A percentile compares a stretch with the other conserved stretches of the same genome.
Evolutionary conservation across 64 coral and sea anemone species (phyloP).

Genomic region (Montipora efflorescens): DNA sequence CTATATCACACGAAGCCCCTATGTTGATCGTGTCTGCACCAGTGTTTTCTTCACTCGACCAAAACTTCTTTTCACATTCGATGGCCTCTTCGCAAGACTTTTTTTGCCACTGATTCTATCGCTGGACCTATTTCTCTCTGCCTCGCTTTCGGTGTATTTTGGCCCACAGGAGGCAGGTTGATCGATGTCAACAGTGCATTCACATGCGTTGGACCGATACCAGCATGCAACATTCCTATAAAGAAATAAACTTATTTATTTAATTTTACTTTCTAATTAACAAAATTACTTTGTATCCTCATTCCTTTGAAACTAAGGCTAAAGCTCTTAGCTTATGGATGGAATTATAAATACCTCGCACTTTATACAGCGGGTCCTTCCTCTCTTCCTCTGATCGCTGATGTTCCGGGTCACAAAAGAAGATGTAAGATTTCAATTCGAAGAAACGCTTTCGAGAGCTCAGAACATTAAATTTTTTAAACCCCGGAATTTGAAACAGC

Average conservation of each 20-base stretch:
- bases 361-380: constrained; percentile 42
- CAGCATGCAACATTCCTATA: constrained; percentile 42
- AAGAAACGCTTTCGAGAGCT: constrained; percentile 46
- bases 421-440: constrained; percentile 49
- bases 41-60: background rate
- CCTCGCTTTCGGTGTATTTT: background rate
- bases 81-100: background rate
- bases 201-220: background rate
- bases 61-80: background rate
- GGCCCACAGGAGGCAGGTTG: background rate
- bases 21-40: constrained; percentile 1
- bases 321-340: constrained; percentile 35
- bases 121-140: background rate
- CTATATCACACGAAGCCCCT: constrained; percentile 33
- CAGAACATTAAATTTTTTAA: constrained; percentile 34
- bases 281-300: constrained; percentile 49
- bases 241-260: background rate
- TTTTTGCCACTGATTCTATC: constrained; percentile 18
- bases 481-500: constrained; percentile 65
- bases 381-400: constrained; percentile 42
- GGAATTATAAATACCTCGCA: constrained; percentile 8
- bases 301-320: constrained; percentile 24
- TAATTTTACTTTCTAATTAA: background rate
- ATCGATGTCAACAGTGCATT: constrained; percentile 17
- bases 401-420: constrained; percentile 64